phyloP scores from a whole-genome alignment of 2,888 invertebrate genomes.

The Pinctada fucata region DNA sequence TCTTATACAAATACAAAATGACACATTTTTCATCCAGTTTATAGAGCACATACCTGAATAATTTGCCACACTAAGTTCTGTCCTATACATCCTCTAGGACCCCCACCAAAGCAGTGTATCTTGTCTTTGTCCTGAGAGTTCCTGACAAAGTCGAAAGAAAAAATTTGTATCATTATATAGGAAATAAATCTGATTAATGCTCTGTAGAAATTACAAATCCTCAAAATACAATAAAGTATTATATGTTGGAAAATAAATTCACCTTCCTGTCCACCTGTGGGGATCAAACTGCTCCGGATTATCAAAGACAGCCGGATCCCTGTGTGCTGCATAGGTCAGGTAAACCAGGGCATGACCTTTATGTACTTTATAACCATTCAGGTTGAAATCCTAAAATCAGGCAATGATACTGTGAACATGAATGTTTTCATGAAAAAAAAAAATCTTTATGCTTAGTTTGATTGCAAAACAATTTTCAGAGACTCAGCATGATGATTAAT shows the following conservation, averaged over 20 bases:
- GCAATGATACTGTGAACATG: background rate
- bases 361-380: conserved; percentile 63
- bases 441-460: background rate
- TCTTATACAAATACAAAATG: no score
- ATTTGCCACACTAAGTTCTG: conserved; percentile 56
- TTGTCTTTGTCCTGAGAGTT: conserved; percentile 48
- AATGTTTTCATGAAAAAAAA: background rate
- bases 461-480: background rate
- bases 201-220: background rate
- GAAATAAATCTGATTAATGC: background rate
- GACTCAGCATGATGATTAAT: background rate
- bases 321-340: conserved; percentile 65
- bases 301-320: conserved; percentile 65
- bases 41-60: conserved; percentile 46
- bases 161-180: background rate
- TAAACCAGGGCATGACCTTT: conserved; percentile 63
- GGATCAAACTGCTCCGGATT: conserved; percentile 65
- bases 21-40: no score
- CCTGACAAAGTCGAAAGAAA: conserved; percentile 33
- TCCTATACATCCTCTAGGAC: conserved; percentile 56
- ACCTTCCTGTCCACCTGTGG: conserved; percentile 58
- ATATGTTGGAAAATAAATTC: conserved; percentile 4
- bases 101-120: conserved; percentile 58
- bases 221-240: background rate
- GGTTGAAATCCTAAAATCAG: conserved; percentile 54